Evolutionary conservation across 92 coral and sea anemone genomes (phyloP).

Genomic region (Virgularia gustaviana): DNA sequence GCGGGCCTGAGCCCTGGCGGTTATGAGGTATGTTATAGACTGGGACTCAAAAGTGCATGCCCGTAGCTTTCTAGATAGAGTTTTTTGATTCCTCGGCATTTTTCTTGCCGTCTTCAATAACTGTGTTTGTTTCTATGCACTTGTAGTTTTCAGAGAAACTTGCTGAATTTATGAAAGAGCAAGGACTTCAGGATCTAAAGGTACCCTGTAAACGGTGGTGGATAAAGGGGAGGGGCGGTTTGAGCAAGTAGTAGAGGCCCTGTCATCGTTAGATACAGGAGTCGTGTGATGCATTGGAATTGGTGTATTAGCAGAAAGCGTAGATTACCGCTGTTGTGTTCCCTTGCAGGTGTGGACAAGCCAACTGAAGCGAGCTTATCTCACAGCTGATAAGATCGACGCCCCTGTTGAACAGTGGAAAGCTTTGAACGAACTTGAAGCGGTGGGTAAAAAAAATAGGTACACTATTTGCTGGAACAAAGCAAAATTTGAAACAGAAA

Average conservation of each 20-base stretch:
- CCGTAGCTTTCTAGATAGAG: no score
- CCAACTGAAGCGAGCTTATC: constrained; percentile 75
- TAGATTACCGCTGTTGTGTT: neutral
- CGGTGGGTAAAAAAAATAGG: constrained; percentile 64
- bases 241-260: no score
- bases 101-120: neutral
- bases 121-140: neutral
- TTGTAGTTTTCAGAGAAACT: constrained; percentile 75
- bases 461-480: no score
- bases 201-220: no score
- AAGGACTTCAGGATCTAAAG: constrained; percentile 71
- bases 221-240: no score
- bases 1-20: constrained; percentile 77
- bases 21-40: constrained; percentile 94
- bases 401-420: constrained; percentile 85
- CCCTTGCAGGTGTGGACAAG: constrained; percentile 89
- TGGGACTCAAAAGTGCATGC: no score
- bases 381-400: constrained; percentile 72
- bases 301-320: no score
- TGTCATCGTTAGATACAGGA: no score
- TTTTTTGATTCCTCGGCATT: neutral
- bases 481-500: no score
- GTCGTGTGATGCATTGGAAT: no score
- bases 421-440: constrained; percentile 89
- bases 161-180: constrained; percentile 67